Base-by-base conservation (phyloP, 2,888 invertebrate species). In the Polymixis lichenea region DNA sequence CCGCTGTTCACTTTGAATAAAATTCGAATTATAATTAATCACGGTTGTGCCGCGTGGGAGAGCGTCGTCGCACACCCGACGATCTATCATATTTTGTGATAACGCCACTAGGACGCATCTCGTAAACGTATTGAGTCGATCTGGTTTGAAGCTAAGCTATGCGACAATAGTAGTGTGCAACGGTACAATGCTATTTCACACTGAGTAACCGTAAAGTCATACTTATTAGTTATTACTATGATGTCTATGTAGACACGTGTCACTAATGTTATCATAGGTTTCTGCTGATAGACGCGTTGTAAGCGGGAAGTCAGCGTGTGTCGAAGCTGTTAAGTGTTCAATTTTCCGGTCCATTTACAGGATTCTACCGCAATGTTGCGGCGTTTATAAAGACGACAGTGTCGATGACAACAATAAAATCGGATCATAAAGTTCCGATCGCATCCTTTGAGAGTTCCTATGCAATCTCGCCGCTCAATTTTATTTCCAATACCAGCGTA, bases 21-120 rank as follows among this genome's bases (percentile, higher is more conserved):
- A 96, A 96, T 96, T 96, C 96, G 96, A 96, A 96, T 96, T 96
- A 96, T 96, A 96, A 96, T 96, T 96, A 96, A 96, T 96, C 96
- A 96, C 95, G 93, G 91, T 91, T 91, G 92, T 92, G 92, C 92
- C 93, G 95, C 96, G 96, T 96, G 96, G 96, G 96, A 95, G 96
- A 95, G 94, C 95, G 94, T 93, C 93, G 95, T 94, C 93, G 92
- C 91, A 91, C 91, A 92, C 90, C 91, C 93, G 91, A 92, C 96
- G 95, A 96, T 96, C 96, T 96, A 96, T 96, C 96, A 96, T 96
- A 96, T 96, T 96, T 95, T 95, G 95, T 96, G 96, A 96, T 96
- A 96, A 96, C 95, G 95, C 95, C 94, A 95, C 95, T 93, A 94
- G 94, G 92, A 93, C 93, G 94, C 95, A 94, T 95, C 95, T 94